phyloP scores from a whole-genome alignment of 1,140 invertebrate genomes.

The Galleria mellonella region DNA sequence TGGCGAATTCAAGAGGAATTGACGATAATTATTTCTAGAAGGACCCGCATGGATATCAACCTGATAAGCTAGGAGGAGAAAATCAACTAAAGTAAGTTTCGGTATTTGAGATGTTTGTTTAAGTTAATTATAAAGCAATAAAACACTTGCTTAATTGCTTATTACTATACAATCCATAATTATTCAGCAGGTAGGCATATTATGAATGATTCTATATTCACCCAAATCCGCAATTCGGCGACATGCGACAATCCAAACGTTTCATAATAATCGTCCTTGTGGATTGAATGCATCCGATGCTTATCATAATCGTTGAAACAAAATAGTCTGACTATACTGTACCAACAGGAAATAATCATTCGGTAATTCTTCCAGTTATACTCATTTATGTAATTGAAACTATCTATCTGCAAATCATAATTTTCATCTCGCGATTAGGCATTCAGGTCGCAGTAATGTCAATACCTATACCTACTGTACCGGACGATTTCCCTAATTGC shows the following conservation, averaged over 20 bases:
- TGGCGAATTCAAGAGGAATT: too few species aligned
- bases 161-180: too few species aligned
- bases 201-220: not conserved
- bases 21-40: too few species aligned
- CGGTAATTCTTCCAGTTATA: constrained; percentile 49
- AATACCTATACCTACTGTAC: constrained; percentile 17
- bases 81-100: too few species aligned
- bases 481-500: constrained; percentile 43
- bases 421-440: constrained; percentile 56
- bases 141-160: too few species aligned
- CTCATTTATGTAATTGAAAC: constrained; percentile 55
- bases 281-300: constrained; percentile 32
- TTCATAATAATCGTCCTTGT: constrained; percentile 32
- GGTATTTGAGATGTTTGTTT: too few species aligned
- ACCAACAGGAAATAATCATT: constrained; percentile 61
- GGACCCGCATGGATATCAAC: too few species aligned
- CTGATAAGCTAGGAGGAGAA: too few species aligned
- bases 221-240: constrained; percentile 9
- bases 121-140: too few species aligned
- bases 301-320: constrained; percentile 31
- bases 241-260: constrained; percentile 4
- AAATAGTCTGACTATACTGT: constrained; percentile 34
- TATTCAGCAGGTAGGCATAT: too few species aligned
- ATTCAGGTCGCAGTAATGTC: constrained; percentile 34
- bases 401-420: constrained; percentile 47